These are phyloP conservation scores for Microplitis deprimator DNA, from an alignment of 2,888 invertebrate genomes.

Conservation along the genomic window DNA sequence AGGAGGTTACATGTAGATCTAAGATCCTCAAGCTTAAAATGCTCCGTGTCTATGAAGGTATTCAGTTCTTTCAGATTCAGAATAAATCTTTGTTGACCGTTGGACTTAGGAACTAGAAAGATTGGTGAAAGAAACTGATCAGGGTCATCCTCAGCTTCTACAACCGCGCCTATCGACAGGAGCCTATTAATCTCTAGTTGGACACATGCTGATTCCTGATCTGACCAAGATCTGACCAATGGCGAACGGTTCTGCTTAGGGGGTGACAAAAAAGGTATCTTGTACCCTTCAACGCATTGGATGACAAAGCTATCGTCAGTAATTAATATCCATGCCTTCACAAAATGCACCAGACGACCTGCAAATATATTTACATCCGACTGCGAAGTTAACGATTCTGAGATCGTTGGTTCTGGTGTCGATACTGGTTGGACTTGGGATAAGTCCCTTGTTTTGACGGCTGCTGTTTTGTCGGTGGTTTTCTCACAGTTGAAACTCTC, in stretches of 20 bases:
- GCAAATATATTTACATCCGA: slow-evolving; percentile 20
- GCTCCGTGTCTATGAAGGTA: not conserved
- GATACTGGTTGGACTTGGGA: slow-evolving; percentile 20
- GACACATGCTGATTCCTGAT: not conserved
- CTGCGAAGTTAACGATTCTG: slow-evolving; percentile 10
- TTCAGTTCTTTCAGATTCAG: not conserved
- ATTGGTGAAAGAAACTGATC: slow-evolving; percentile 22
- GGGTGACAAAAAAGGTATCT: not conserved
- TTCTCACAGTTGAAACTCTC: not conserved
- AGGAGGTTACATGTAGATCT: slow-evolving; percentile 8
- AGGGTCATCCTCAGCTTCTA: not conserved
- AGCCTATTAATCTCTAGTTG: not conserved
- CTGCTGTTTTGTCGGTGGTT: slow-evolving; percentile 8
- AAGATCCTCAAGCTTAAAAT: slow-evolving; percentile 25
- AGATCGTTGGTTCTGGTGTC: slow-evolving; percentile 22
- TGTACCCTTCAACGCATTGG: not conserved
- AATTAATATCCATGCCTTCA: not conserved
- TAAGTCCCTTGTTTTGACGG: slow-evolving; percentile 23
- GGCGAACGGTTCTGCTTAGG: slow-evolving; percentile 1
- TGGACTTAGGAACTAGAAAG: not conserved
- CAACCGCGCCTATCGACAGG: slow-evolving; percentile 11
- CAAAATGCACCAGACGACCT: slow-evolving; percentile 16
- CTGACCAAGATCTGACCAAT: not conserved
- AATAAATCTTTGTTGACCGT: slow-evolving; percentile 3
- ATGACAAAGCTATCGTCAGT: not conserved